These are phyloP conservation scores for Yponomeuta cagnagella DNA, from an alignment of 2,888 invertebrate genomes.

Conservation along the genomic window DNA sequence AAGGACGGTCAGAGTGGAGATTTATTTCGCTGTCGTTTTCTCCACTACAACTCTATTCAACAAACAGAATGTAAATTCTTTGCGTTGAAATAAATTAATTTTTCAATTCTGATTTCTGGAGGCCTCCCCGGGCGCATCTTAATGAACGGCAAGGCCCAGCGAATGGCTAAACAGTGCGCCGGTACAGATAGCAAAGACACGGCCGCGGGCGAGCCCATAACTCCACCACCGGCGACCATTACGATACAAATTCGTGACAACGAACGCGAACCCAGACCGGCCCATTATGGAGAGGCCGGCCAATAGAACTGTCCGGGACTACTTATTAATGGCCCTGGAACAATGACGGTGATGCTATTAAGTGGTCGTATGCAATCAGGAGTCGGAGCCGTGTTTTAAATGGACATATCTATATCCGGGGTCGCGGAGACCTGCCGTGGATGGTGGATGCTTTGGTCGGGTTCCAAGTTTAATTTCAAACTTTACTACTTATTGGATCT, in stretches of 20 bases:
- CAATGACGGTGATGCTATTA: conserved; percentile 70
- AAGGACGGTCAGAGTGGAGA: too few relatives aligned
- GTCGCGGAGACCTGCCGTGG: background rate
- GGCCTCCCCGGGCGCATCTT: background rate
- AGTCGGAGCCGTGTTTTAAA: background rate
- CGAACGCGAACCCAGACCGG: conserved; percentile 40
- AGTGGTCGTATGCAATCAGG: conserved; percentile 39
- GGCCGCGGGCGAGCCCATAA: conserved; percentile 28
- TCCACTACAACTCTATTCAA: too few relatives aligned
- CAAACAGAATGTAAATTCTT: too few relatives aligned
- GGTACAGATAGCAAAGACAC: conserved; percentile 24
- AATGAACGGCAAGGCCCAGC: background rate
- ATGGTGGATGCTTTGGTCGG: background rate
- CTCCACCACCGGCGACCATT: conserved; percentile 26
- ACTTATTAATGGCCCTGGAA: conserved; percentile 66
- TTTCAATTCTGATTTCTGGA: too few relatives aligned
- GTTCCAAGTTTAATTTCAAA: background rate
- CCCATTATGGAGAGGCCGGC: conserved; percentile 53
- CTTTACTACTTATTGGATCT: too few relatives aligned
- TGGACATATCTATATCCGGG: conserved; percentile 6
- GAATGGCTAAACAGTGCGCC: background rate
- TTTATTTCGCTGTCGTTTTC: too few relatives aligned
- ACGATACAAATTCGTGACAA: conserved; percentile 63
- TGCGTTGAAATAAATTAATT: too few relatives aligned
- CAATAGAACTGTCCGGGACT: conserved; percentile 61